Evolutionary conservation across 2,888 invertebrate genomes (phyloP).

Genomic region (Andrena dorsata): DNA sequence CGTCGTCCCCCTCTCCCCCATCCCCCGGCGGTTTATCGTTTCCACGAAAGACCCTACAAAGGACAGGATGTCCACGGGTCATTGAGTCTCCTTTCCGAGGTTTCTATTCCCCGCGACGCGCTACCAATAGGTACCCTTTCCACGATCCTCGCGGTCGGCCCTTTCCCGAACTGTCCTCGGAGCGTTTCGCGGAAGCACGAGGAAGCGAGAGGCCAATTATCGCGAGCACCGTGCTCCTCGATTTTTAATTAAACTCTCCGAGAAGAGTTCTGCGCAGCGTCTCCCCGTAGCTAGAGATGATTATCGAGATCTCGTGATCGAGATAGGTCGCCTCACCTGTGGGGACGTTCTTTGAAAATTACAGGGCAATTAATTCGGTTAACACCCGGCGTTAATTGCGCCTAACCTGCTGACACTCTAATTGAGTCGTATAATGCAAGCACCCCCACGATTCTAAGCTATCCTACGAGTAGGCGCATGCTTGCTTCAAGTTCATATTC

Average conservation of each 20-base stretch:
- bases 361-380: slow-evolving; percentile 47
- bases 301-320: slow-evolving; percentile 25
- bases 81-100: slow-evolving; percentile 71
- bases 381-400: slow-evolving; percentile 32
- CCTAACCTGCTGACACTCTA: background rate
- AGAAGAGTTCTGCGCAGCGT: slow-evolving; percentile 26
- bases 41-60: slow-evolving; percentile 75
- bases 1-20: slow-evolving; percentile 35
- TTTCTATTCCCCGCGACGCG: slow-evolving; percentile 64
- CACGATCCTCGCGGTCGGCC: slow-evolving; percentile 30
- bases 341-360: slow-evolving; percentile 42
- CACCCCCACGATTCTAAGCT: background rate
- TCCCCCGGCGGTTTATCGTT: slow-evolving; percentile 71
- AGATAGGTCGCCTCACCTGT: slow-evolving; percentile 25
- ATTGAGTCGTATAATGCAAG: slow-evolving; percentile 26
- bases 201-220: slow-evolving; percentile 39
- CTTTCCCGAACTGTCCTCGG: slow-evolving; percentile 33
- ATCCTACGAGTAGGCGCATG: background rate
- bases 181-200: slow-evolving; percentile 39
- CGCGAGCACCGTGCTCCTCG: slow-evolving; percentile 28
- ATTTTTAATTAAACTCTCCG: slow-evolving; percentile 54
- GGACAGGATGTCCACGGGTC: slow-evolving; percentile 74
- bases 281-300: slow-evolving; percentile 18
- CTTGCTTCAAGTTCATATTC: background rate
- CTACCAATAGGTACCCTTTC: slow-evolving; percentile 26